Conservation (phyloP, 2,888 invertebrate species). For the Cecidostiba fungosa region DNA sequence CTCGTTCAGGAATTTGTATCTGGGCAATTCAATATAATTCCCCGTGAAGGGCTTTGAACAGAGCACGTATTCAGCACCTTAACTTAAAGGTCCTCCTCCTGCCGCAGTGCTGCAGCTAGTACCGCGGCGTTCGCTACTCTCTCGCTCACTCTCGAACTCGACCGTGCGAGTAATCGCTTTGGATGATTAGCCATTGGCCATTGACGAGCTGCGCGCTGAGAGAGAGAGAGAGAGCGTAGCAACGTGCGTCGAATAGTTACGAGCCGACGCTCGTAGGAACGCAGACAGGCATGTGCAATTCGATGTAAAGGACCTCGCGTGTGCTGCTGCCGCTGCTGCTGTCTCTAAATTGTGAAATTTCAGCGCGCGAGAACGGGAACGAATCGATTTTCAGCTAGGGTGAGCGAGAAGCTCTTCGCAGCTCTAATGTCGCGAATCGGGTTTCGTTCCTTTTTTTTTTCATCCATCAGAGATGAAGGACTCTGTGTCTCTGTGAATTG, state of each 20-base stretch:
- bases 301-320: conserved; percentile 57
- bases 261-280: conserved; percentile 31
- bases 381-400: conserved; percentile 62
- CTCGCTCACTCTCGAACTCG: conserved; percentile 44
- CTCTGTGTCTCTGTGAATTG: neutral
- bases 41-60: conserved; percentile 39
- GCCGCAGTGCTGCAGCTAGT: too few relatives aligned
- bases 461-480: neutral
- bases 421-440: conserved; percentile 4
- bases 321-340: conserved; percentile 20
- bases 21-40: conserved; percentile 58
- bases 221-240: conserved; percentile 26
- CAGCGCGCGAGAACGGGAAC: conserved; percentile 33
- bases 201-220: conserved; percentile 49
- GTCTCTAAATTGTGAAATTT: conserved; percentile 52
- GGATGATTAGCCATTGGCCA: conserved; percentile 64
- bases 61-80: conserved; percentile 47
- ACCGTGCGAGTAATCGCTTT: conserved; percentile 66
- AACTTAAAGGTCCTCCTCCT: conserved; percentile 55
- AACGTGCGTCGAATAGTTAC: conserved; percentile 62
- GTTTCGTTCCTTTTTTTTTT: neutral
- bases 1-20: conserved; percentile 32
- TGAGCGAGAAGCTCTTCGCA: neutral
- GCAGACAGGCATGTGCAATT: conserved; percentile 60
- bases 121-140: neutral